phyloP scores from a whole-genome alignment of 92 coral and sea anemone genomes.

The Scolanthus callimorphus region DNA sequence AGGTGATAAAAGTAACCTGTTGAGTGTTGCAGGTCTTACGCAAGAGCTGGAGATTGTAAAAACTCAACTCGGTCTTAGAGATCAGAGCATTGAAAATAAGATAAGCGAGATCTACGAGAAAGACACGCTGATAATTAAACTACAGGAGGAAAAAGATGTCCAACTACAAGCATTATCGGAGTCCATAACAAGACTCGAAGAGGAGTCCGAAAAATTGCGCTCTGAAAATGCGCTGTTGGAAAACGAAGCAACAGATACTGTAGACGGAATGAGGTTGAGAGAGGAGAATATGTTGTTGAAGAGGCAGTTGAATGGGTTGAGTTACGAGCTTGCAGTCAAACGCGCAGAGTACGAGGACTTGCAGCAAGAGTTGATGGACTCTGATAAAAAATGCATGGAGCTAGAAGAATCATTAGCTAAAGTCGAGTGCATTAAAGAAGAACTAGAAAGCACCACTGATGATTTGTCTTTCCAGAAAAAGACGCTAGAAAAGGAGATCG shows the following conservation, averaged over 20 bases:
- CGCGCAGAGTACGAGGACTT: conserved; percentile 10
- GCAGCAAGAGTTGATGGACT: conserved; percentile 22
- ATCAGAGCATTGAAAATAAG: conserved; percentile 32
- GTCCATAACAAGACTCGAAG: conserved; percentile 1
- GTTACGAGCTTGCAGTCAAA: conserved; percentile 2
- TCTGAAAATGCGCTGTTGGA: conserved; percentile 26
- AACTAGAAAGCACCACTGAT: conserved; percentile 39
- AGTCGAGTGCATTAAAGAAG: conserved; percentile 35
- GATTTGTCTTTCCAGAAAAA: conserved; percentile 43
- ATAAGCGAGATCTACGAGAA: conserved; percentile 34
- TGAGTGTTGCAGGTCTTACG: neutral
- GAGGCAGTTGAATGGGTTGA: conserved; percentile 10
- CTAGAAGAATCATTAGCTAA: conserved; percentile 24
- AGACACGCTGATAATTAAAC: conserved; percentile 19
- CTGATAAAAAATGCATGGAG: conserved; percentile 10
- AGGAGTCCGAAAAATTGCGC: conserved; percentile 5
- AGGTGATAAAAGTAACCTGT: neutral
- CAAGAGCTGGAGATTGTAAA: conserved; percentile 34
- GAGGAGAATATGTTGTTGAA: conserved; percentile 9
- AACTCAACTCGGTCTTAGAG: conserved; percentile 20
- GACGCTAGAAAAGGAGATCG: conserved; percentile 49
- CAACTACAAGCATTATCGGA: conserved; percentile 1
- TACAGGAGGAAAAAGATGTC: conserved; percentile 3
- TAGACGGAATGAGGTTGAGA: conserved; percentile 16
- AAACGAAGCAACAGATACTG: conserved; percentile 24